A percentile compares a stretch with the other conserved stretches of the same genome.
Evolutionary conservation across 2,113 vertebrate species (phyloP).

Genomic region (Chunga burmeisteri): DNA sequence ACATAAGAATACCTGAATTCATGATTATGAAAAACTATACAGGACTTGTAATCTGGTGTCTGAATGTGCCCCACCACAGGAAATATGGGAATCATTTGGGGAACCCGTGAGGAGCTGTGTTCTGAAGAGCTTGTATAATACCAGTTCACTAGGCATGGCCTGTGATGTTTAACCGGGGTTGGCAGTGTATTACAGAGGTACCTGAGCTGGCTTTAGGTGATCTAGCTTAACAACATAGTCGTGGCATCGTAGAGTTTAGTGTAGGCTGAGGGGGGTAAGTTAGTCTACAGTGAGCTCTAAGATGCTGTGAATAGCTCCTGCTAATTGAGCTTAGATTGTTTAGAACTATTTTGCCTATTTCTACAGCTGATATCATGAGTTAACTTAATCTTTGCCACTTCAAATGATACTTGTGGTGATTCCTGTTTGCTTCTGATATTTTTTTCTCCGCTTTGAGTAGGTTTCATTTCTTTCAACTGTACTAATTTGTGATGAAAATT

Average conservation of each 20-base stretch:
- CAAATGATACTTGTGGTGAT: neutral
- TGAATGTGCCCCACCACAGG: neutral
- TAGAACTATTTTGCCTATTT: neutral
- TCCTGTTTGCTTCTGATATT: neutral
- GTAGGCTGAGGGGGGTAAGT: neutral
- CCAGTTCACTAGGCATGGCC: neutral
- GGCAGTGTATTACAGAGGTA: neutral
- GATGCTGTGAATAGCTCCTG: neutral
- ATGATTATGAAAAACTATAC: neutral
- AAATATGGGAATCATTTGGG: neutral
- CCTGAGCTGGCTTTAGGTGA: neutral
- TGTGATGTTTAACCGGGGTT: neutral
- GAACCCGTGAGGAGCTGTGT: neutral
- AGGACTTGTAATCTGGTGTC: neutral
- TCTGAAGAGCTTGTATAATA: neutral
- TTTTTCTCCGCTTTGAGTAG: neutral
- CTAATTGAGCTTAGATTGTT: neutral
- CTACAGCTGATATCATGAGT: neutral
- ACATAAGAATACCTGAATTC: neutral
- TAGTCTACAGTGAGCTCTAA: neutral
- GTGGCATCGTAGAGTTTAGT: neutral
- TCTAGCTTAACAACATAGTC: neutral
- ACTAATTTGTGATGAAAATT: neutral
- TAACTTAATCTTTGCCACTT: neutral
- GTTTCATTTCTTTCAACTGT: neutral